A percentile compares a stretch with the other conserved stretches of the same genome.
phyloP scores from a whole-genome alignment of 2,797 vertebrate genomes.

The Pipistrellus nathusii region DNA sequence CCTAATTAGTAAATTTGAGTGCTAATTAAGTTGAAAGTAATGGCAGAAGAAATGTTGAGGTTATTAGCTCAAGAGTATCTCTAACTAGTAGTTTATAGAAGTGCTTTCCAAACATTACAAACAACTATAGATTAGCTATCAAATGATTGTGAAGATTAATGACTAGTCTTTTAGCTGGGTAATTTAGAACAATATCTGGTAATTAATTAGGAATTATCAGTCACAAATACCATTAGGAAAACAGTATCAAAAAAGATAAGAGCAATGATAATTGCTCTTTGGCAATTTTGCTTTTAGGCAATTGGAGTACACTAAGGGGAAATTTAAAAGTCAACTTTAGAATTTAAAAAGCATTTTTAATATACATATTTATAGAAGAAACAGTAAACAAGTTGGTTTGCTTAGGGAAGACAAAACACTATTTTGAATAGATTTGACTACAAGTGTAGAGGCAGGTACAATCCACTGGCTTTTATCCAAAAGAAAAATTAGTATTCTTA shows the following conservation, averaged over 20 bases:
- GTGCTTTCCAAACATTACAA: conserved; percentile 90
- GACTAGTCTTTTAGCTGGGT: conserved; percentile 94
- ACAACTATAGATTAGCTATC: conserved; percentile 97
- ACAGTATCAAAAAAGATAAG: conserved; percentile 79
- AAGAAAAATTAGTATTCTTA: neutral
- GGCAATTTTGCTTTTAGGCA: conserved; percentile 69
- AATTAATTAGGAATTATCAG: conserved; percentile 99
- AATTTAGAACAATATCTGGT: conserved; percentile 99
- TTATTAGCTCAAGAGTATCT: conserved; percentile 87
- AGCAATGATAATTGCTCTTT: conserved; percentile 69
- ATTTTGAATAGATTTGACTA: neutral
- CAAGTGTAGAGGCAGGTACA: neutral
- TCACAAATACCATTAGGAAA: conserved; percentile 88
- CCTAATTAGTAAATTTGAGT: conserved; percentile 91
- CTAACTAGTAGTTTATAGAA: conserved; percentile 89
- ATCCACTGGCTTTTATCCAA: neutral
- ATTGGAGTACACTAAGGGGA: conserved; percentile 56
- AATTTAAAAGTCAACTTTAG: conserved; percentile 44
- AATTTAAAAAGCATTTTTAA: conserved; percentile 56
- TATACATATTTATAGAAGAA: neutral
- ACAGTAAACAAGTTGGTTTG: neutral
- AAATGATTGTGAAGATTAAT: conserved; percentile 95
- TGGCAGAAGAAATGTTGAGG: conserved; percentile 88
- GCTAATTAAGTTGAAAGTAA: conserved; percentile 93
- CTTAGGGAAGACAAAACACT: conserved; percentile 28